Evolutionary conservation across 2,888 invertebrate genomes (phyloP).

Genomic region (Seira musarum): DNA sequence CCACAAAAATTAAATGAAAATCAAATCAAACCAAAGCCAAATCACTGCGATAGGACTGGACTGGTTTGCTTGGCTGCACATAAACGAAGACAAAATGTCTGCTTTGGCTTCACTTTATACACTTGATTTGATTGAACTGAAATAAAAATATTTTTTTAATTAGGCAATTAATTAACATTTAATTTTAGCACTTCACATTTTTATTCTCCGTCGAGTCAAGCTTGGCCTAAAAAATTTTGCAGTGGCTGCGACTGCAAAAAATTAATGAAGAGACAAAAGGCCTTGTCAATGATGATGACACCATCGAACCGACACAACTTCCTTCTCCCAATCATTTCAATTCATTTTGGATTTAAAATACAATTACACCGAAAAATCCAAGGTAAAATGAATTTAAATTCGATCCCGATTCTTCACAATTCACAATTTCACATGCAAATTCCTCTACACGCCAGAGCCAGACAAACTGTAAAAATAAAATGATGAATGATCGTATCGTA

Average conservation of each 20-base stretch:
- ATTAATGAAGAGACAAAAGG: too few relatives aligned
- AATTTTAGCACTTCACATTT: background rate
- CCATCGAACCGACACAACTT: background rate
- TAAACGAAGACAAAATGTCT: background rate
- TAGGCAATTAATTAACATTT: background rate
- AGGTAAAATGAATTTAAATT: too few relatives aligned
- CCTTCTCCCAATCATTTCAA: background rate
- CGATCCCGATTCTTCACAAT: too few relatives aligned
- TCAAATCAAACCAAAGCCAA: too few relatives aligned
- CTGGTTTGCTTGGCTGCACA: too few relatives aligned
- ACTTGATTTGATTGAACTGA: too few relatives aligned
- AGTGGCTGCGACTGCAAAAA: too few relatives aligned
- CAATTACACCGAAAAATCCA: too few relatives aligned
- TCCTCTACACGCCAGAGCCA: slow-evolving; percentile 40
- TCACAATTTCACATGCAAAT: background rate
- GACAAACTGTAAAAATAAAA: too few relatives aligned
- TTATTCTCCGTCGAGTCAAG: background rate
- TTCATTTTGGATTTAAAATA: too few relatives aligned
- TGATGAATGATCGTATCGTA: slow-evolving; percentile 19
- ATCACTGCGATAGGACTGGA: too few relatives aligned
- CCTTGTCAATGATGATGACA: background rate
- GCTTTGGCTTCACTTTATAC: background rate
- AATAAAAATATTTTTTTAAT: background rate
- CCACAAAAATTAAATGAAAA: too few relatives aligned
- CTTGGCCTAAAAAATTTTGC: background rate